phyloP scores from a whole-genome alignment of 2,797 vertebrate genomes.

The Xenopus petersii region DNA sequence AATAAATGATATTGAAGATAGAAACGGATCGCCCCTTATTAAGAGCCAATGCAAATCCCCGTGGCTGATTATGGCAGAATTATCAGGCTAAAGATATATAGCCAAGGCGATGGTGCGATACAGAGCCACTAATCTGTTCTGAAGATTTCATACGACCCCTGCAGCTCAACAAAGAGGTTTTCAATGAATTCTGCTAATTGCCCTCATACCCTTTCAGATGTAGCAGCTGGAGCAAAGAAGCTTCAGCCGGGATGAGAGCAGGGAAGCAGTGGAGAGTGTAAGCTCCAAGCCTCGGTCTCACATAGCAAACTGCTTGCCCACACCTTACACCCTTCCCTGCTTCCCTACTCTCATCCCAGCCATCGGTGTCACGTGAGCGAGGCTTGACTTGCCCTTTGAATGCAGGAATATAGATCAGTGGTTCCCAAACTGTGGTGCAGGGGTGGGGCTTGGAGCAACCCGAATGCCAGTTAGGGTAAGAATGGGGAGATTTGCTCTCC shows the following conservation, averaged over 20 bases:
- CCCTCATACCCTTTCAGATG: conserved; percentile 5
- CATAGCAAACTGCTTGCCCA: not conserved
- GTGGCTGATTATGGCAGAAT: conserved; percentile 39
- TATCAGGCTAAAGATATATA: conserved; percentile 32
- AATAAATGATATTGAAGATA: not conserved
- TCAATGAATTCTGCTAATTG: conserved; percentile 39
- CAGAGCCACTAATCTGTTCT: conserved; percentile 29
- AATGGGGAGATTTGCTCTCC: too few relatives aligned
- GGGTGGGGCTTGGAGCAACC: too few relatives aligned
- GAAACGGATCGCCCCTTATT: conserved; percentile 30
- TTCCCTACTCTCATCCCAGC: too few relatives aligned
- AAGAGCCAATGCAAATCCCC: conserved; percentile 35
- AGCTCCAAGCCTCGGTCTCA: too few relatives aligned
- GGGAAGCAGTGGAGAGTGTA: not conserved
- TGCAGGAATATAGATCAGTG: too few relatives aligned
- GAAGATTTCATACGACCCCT: conserved; percentile 36
- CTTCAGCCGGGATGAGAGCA: not conserved
- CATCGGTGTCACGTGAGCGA: too few relatives aligned
- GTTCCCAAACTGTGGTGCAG: too few relatives aligned
- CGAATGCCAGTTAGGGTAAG: too few relatives aligned
- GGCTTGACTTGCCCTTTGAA: too few relatives aligned
- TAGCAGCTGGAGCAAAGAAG: conserved; percentile 12
- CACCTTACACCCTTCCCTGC: too few relatives aligned
- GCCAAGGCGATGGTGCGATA: conserved; percentile 24
- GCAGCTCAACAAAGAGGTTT: conserved; percentile 40